Base-by-base conservation (phyloP, 2,797 vertebrate species). In the Eulemur albifrons region DNA sequence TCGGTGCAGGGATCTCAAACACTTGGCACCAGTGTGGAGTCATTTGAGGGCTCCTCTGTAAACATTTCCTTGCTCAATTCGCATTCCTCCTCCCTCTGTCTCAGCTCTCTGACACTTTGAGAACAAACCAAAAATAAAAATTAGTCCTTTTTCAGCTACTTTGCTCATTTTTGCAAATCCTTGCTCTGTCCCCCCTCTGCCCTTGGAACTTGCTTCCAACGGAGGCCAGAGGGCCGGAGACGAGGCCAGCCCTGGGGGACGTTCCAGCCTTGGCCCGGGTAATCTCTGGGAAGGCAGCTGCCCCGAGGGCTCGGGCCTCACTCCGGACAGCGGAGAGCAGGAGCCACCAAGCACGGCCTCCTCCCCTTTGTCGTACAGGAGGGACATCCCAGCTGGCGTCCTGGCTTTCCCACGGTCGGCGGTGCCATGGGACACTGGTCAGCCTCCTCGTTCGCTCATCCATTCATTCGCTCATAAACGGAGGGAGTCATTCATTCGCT, bases 81-180 rank as follows among this genome's bases (percentile, higher is more conserved):
- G 0, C 40, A 50, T 38, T 25, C 35, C 20, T 76, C 52, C 48
- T 20, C 43, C 54, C 85, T 45, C 52, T 4, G 52, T 13, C 80
- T 45, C 4, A 35, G 88, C 67, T 93, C 88, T 59, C 91, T 4
- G 5, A 59, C 67, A 23, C 73, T 72, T 21, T 5, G 73, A 89
- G 86, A 67, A 57, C 65, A 80, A 84, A 77, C 93, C 83, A n/a
- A 70, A 72, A 65, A n/a, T 45, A 88, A 59, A 95, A 79, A 32
- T 3, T 0, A 3, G 54, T 12, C 23, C 67, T 88, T 79, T 79
- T 75, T 54, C 90, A 67, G 82, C 25, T 1, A 59, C 61, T n/a
- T 40, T 1, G 3, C 18, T 54, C 54, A 4, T 5, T 35, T 67
- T 30, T 59, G 72, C 75, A 65, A 65, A 25, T 9, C 59, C 63